phyloP scores from a whole-genome alignment of 2,888 invertebrate species.

The Scaptodrosophila latifasciaeformis region DNA sequence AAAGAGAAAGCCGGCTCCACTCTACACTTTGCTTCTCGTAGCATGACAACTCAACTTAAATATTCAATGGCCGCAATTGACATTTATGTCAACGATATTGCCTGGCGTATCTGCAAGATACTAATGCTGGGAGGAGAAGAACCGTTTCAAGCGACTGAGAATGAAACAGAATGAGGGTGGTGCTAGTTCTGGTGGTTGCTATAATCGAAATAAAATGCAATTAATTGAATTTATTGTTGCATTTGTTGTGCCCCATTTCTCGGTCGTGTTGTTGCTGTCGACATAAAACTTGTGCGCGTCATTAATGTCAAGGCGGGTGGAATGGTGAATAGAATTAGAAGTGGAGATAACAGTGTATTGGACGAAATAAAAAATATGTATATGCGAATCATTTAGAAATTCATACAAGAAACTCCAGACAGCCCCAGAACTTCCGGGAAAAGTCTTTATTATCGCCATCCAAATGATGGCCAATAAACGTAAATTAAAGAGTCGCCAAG shows the following conservation, averaged over 20 bases:
- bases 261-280: slow-evolving; percentile 7
- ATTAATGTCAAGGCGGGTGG: slow-evolving; percentile 28
- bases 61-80: slow-evolving; percentile 55
- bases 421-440: no score
- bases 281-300: slow-evolving; percentile 24
- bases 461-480: no score
- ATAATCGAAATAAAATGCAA: slow-evolving; percentile 67
- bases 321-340: no score
- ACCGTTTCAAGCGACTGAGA: no score
- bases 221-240: slow-evolving; percentile 68
- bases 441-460: no score
- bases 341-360: no score
- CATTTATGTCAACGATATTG: slow-evolving; percentile 44
- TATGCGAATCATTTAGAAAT: no score
- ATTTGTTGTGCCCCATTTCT: slow-evolving; percentile 35
- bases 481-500: no score
- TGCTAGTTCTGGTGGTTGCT: not conserved
- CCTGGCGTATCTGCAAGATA: slow-evolving; percentile 4
- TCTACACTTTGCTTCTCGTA: not conserved
- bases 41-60: slow-evolving; percentile 28
- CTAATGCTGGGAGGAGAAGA: no score
- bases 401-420: no score
- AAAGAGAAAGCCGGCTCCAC: not conserved
- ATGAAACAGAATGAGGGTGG: no score
- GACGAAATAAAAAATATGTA: no score